Evolutionary conservation across 2,113 vertebrate species (phyloP).

Genomic region (Equus przewalskii): DNA sequence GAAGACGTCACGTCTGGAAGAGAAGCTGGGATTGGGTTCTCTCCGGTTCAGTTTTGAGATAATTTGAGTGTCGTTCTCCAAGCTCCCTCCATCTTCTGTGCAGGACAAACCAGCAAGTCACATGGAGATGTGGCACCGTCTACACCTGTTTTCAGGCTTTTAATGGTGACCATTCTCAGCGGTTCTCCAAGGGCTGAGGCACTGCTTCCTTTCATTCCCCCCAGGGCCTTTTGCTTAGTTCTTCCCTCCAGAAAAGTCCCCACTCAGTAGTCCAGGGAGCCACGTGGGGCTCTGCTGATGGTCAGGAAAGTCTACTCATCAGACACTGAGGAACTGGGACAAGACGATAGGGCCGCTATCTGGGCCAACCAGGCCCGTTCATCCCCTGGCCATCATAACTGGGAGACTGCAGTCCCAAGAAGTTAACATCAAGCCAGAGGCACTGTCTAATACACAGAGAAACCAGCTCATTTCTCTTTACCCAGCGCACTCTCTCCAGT

Average conservation of each 20-base stretch:
- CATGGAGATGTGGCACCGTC: no score
- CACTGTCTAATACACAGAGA: background rate
- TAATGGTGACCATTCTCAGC: no score
- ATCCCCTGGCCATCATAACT: accelerated
- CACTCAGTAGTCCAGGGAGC: accelerated
- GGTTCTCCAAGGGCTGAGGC: background rate
- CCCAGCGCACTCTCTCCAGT: accelerated
- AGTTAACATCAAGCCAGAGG: accelerated
- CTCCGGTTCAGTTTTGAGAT: no score
- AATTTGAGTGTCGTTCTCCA: no score
- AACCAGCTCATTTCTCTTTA: background rate
- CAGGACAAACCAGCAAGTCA: no score
- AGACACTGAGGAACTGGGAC: accelerated
- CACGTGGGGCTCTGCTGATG: accelerated
- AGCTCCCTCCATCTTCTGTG: no score
- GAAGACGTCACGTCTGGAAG: accelerated
- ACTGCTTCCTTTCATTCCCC: no score
- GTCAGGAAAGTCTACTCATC: accelerated
- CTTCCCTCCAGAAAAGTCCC: accelerated
- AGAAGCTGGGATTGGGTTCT: accelerated
- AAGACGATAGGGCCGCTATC: accelerated
- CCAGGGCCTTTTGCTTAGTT: no score
- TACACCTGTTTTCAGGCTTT: no score
- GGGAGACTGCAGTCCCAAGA: background rate
- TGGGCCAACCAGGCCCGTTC: accelerated